These are phyloP conservation scores for Graphium colonna DNA, from an alignment of 2,888 invertebrate genomes.

Conservation along the genomic window DNA sequence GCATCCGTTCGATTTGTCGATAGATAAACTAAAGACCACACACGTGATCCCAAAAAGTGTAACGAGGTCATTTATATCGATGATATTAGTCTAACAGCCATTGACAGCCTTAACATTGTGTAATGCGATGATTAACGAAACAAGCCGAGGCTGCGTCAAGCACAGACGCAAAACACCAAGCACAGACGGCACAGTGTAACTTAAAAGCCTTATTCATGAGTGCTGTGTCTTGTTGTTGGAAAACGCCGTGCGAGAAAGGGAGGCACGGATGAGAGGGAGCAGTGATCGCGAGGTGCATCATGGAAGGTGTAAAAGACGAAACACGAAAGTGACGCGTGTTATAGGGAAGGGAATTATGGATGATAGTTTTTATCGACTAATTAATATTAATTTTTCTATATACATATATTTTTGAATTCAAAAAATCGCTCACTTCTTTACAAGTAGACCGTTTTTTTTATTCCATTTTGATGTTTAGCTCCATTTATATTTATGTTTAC, in stretches of 20 bases:
- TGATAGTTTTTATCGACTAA: constrained; percentile 30
- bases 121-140: constrained; percentile 34
- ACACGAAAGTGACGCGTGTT: constrained; percentile 71
- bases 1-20: constrained; percentile 7
- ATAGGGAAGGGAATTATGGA: constrained; percentile 42
- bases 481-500: too few species aligned
- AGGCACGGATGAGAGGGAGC: constrained; percentile 40
- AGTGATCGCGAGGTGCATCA: constrained; percentile 53
- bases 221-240: constrained; percentile 23
- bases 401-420: too few species aligned
- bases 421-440: too few species aligned
- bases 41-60: constrained; percentile 23
- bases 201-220: constrained; percentile 15
- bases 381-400: too few species aligned
- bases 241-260: constrained; percentile 34
- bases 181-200: constrained; percentile 17
- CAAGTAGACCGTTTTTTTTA: too few species aligned
- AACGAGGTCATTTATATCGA: constrained; percentile 31
- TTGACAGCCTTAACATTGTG: constrained; percentile 39
- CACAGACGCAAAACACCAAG: constrained; percentile 15
- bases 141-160: constrained; percentile 27
- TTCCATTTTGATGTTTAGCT: too few species aligned
- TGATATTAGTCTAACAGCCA: constrained; percentile 41
- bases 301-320: constrained; percentile 76
- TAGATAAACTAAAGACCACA: constrained; percentile 17